Conservation (phyloP, 2,888 invertebrate species). For the Philereme transversata region DNA sequence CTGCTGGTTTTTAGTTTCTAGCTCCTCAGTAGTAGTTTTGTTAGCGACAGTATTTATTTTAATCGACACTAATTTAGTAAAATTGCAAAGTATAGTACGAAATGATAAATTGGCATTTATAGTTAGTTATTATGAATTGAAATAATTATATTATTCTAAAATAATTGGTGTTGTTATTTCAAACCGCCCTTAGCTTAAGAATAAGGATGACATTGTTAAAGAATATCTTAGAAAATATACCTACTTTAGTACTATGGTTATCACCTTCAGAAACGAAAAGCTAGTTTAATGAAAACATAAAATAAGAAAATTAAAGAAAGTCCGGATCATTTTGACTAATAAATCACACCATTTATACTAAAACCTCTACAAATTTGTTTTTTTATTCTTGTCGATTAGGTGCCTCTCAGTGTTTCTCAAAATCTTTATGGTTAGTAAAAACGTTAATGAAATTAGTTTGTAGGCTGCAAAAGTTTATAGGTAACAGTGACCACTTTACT, state of each 20-base stretch:
- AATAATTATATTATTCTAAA: constrained; percentile 85
- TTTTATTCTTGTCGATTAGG: too few relatives aligned
- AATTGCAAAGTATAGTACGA: constrained; percentile 71
- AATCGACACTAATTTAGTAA: constrained; percentile 70
- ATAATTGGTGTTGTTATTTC: constrained; percentile 78
- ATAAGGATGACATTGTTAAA: background rate
- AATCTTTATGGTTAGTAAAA: too few relatives aligned
- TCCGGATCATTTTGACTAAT: too few relatives aligned
- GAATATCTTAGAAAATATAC: too few relatives aligned
- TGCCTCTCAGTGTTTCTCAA: too few relatives aligned
- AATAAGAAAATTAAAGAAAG: background rate
- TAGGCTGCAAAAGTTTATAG: too few relatives aligned
- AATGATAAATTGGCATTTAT: constrained; percentile 78
- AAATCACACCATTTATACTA: too few relatives aligned
- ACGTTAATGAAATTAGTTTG: too few relatives aligned
- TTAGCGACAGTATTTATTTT: constrained; percentile 61
- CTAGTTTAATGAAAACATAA: background rate
- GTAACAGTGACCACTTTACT: too few relatives aligned
- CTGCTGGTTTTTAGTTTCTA: constrained; percentile 11
- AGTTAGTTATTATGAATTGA: constrained; percentile 84
- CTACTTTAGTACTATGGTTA: too few relatives aligned
- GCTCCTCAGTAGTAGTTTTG: constrained; percentile 28
- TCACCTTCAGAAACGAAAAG: too few relatives aligned
- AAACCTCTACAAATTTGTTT: too few relatives aligned
- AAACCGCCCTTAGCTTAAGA: background rate